A percentile compares a stretch with the other conserved stretches of the same genome.
phyloP scores from a whole-genome alignment of 2,888 invertebrate genomes.

The Cosmorhoe ocellata region DNA sequence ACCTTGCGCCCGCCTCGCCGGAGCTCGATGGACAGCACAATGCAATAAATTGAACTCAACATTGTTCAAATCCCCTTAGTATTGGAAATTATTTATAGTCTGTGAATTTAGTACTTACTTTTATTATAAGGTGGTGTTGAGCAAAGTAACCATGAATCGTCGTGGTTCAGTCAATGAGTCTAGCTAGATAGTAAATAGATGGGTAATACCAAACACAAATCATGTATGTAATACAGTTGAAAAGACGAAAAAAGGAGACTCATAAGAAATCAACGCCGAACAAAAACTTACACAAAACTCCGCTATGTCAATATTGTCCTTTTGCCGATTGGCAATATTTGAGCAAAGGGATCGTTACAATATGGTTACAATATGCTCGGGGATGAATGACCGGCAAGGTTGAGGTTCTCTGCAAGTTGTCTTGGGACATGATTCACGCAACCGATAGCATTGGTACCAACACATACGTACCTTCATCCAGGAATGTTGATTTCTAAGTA shows the following conservation, averaged over 20 bases:
- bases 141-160: too few relatives aligned
- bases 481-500: constrained; percentile 23
- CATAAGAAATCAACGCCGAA: background rate
- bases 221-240: too few relatives aligned
- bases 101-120: too few relatives aligned
- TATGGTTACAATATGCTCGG: too few relatives aligned
- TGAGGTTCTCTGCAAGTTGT: constrained; percentile 53
- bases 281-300: constrained; percentile 6
- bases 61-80: constrained; percentile 28
- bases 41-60: constrained; percentile 37
- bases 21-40: constrained; percentile 35
- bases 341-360: constrained; percentile 34
- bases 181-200: too few relatives aligned
- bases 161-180: too few relatives aligned
- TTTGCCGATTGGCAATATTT: constrained; percentile 23
- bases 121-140: too few relatives aligned
- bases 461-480: constrained; percentile 8
- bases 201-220: too few relatives aligned
- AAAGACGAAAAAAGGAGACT: too few relatives aligned
- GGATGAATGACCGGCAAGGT: constrained; percentile 77
- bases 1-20: constrained; percentile 62
- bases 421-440: constrained; percentile 58
- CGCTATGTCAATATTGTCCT: constrained; percentile 27
- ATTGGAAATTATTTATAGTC: constrained; percentile 14
- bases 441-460: constrained; percentile 30